Percentiles rank a stretch among this genome's conserved stretches.
Evolutionary conservation across 1,140 invertebrate species (phyloP).

Genomic region (Popillia japonica): DNA sequence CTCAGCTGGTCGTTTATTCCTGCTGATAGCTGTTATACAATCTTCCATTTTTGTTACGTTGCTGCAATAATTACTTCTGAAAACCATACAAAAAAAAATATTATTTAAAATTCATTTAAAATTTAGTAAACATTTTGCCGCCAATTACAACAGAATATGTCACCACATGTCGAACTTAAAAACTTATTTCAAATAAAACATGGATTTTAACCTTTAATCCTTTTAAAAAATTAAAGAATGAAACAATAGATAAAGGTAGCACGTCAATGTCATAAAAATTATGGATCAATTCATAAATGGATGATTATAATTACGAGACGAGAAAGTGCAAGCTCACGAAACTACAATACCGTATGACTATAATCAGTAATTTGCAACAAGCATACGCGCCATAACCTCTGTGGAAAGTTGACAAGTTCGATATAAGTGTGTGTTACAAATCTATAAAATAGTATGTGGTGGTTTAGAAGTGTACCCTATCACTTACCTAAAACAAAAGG

Average conservation of each 20-base stretch:
- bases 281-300: background rate
- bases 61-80: slow-evolving; percentile 18
- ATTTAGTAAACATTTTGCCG: no score
- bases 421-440: background rate
- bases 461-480: slow-evolving; percentile 46
- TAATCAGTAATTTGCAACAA: background rate
- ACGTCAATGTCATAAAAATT: background rate
- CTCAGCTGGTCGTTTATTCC: slow-evolving; percentile 44
- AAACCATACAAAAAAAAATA: background rate
- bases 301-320: background rate
- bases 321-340: slow-evolving; percentile 1
- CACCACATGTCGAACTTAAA: no score
- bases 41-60: slow-evolving; percentile 47
- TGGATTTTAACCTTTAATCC: background rate
- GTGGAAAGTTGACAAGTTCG: background rate
- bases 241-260: background rate
- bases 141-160: no score
- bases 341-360: background rate
- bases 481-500: slow-evolving; percentile 56
- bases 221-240: background rate
- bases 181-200: no score
- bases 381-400: slow-evolving; percentile 39
- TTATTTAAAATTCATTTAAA: no score
- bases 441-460: slow-evolving; percentile 44
- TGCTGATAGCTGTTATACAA: slow-evolving; percentile 48